Conservation (phyloP, 1,140 invertebrate species). For the Aethina tumida region DNA sequence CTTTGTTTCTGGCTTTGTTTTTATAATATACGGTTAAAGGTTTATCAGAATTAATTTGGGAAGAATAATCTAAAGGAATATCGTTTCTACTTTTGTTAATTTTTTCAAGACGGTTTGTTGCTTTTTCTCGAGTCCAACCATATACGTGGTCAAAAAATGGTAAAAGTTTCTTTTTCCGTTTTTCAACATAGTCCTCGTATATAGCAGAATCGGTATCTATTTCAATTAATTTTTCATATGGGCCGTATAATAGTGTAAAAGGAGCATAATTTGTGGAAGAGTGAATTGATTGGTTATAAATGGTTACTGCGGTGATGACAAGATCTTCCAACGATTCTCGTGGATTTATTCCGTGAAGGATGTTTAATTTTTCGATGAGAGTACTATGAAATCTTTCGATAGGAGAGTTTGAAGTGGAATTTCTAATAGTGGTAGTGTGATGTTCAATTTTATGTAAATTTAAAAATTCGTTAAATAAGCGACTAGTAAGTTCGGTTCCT, state of each 20-base stretch:
- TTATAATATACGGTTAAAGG: too few species aligned
- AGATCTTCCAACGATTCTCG: conserved; percentile 11
- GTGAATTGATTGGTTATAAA: conserved; percentile 25
- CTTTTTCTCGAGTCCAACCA: too few species aligned
- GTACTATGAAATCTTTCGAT: conserved; percentile 24
- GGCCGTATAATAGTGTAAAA: conserved; percentile 9
- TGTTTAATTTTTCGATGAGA: conserved; percentile 21
- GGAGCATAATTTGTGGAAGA: conserved; percentile 13
- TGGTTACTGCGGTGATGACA: conserved; percentile 13
- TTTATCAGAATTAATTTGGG: too few species aligned
- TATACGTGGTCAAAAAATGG: too few species aligned
- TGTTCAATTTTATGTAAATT: conserved; percentile 19
- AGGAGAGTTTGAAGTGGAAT: conserved; percentile 16
- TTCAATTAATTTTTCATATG: too few species aligned
- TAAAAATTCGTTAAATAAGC: conserved; percentile 20
- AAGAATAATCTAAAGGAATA: too few species aligned
- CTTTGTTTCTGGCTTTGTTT: too few species aligned
- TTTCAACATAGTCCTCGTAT: too few species aligned
- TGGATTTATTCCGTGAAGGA: conserved; percentile 10
- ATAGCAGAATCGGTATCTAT: too few species aligned
- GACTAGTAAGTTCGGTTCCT: conserved; percentile 20
- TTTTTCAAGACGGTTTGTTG: too few species aligned
- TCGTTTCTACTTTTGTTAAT: too few species aligned
- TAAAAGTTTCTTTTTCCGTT: too few species aligned
- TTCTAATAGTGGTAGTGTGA: conserved; percentile 15